These are phyloP conservation scores for Coregonus sp. DNA, from an alignment of 2,797 vertebrate genomes.

Conservation along the genomic window DNA sequence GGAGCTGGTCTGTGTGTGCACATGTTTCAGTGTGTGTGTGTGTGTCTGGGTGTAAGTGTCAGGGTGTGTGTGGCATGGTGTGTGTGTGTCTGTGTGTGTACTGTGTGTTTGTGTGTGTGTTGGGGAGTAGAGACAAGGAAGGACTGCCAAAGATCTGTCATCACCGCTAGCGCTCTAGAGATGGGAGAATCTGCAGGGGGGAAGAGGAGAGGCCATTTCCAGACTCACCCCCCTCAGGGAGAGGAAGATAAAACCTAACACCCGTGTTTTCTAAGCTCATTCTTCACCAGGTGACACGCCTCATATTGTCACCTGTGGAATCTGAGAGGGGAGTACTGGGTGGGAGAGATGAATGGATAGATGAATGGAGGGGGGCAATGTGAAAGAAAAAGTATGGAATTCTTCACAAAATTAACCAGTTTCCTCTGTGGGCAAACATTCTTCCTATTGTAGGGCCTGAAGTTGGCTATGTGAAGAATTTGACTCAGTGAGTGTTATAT, in stretches of 20 bases:
- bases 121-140: background rate
- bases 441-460: constrained; percentile 33
- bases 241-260: constrained; percentile 29
- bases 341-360: background rate
- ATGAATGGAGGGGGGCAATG: background rate
- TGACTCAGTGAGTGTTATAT: constrained; percentile 4
- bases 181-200: too few relatives aligned
- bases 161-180: constrained; percentile 17
- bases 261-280: constrained; percentile 35
- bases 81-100: too few relatives aligned
- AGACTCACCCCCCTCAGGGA: constrained; percentile 5
- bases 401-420: constrained; percentile 43
- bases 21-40: too few relatives aligned
- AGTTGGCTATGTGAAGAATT: constrained; percentile 55
- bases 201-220: too few relatives aligned
- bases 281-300: constrained; percentile 49
- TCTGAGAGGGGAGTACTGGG: constrained; percentile 10
- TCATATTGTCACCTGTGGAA: constrained; percentile 53
- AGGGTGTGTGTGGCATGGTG: too few relatives aligned
- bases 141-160: constrained; percentile 30
- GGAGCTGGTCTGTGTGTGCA: background rate
- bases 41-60: too few relatives aligned
- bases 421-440: constrained; percentile 34
- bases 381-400: constrained; percentile 7
- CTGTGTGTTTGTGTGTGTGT: background rate